These are phyloP conservation scores for Metacarcinus magister DNA, from an alignment of 2,888 invertebrate genomes.

Conservation along the genomic window DNA sequence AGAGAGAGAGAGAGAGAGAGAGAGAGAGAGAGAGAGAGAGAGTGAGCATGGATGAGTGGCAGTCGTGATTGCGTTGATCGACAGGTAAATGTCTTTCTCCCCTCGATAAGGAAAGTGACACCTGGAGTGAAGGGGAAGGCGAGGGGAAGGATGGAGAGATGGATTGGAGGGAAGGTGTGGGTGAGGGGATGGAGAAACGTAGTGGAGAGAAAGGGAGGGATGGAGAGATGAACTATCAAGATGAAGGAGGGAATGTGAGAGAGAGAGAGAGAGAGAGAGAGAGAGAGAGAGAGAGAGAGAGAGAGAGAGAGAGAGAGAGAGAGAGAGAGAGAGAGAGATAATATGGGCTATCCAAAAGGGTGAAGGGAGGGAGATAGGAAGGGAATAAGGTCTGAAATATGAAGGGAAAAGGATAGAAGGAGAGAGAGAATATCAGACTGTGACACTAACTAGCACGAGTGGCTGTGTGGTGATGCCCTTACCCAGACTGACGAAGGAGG, in stretches of 20 bases:
- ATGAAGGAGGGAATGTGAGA: background rate
- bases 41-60: background rate
- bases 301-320: background rate
- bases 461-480: background rate
- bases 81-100: slow-evolving; percentile 11
- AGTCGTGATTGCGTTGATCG: background rate
- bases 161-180: background rate
- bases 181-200: background rate
- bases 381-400: background rate
- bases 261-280: background rate
- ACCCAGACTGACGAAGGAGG: background rate
- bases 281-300: background rate
- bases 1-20: slow-evolving; percentile 26
- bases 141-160: background rate
- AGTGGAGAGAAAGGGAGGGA: background rate
- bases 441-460: background rate
- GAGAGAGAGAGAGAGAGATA: background rate
- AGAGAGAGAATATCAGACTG: background rate
- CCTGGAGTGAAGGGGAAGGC: background rate
- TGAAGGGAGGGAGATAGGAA: background rate
- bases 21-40: slow-evolving; percentile 26
- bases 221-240: background rate
- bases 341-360: background rate
- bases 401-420: background rate
- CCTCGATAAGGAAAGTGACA: slow-evolving; percentile 37